Evolutionary conservation across 2,888 invertebrate species (phyloP), one percentile per base, ranked within the genome.

Genomic region (Macrophya alboannulata): DNA sequence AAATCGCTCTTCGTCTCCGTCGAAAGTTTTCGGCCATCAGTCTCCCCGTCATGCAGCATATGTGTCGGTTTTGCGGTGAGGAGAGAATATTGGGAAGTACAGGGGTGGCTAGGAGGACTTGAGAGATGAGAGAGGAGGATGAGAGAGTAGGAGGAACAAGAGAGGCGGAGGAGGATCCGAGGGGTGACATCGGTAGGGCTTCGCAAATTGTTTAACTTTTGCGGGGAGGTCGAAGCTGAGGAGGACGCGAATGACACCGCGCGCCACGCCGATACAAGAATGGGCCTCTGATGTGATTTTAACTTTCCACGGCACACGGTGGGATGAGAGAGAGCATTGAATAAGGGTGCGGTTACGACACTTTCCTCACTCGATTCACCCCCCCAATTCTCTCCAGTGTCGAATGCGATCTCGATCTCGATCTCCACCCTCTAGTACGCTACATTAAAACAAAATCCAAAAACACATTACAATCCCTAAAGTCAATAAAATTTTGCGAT

Each of bases 151-250:
- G 31, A 86, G 85, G 81, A 86, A 79, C 83, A 85, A 85, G 72
- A 85, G 72, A 76, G 83, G 76, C 12, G 77, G 55, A 25, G 62
- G 43, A 37, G 71, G 45, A 84, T 83, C 77, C 72, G 55, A 79
- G 82, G 87, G 65, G 85, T 74, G 84, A 65, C 82, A 83, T 83
- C 76, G 68, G 68, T 59, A 86, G 85, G 86, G 82, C 85, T 86
- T 86, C 82, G 87, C 88, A 91, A 91, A 91, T 91, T 91, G 90
- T 91, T 91, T 89, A 90, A 90, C 91, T 90, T 91, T 89, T 87
- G 87, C 85, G 87, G 87, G 62, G 68, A 83, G 74, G 65, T 37
- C 87, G 72, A 85, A 86, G 84, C 65, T 48, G 81, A 81, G 81
- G 81, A 59, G 81, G 21, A 83, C 82, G 82, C 65, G 68, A 79